phyloP scores from a whole-genome alignment of 2,888 invertebrate genomes.

The Myopa tessellatipennis region DNA sequence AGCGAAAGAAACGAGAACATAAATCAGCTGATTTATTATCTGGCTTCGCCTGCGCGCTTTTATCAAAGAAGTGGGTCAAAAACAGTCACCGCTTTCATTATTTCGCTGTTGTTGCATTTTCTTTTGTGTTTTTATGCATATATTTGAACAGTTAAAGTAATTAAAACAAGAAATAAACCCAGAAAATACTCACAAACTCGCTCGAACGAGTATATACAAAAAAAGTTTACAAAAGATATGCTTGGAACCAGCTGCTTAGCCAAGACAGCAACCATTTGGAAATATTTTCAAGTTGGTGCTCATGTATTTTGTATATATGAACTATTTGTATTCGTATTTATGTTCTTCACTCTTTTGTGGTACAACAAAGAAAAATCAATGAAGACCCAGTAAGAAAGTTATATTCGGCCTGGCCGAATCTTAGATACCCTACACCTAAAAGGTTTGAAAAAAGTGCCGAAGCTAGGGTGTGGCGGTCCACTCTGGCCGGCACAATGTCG shows the following conservation, averaged over 20 bases:
- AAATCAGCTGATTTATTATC: constrained; percentile 24
- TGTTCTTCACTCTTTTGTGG: too few species aligned
- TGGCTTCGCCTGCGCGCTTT: not conserved
- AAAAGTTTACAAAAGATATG: not conserved
- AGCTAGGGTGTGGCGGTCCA: too few species aligned
- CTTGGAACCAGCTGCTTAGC: too few species aligned
- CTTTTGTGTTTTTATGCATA: not conserved
- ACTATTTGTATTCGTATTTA: not conserved
- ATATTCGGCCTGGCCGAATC: too few species aligned
- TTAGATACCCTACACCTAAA: too few species aligned
- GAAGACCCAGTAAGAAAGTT: too few species aligned
- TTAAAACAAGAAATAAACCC: not conserved
- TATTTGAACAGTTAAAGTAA: constrained; percentile 19
- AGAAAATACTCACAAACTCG: not conserved
- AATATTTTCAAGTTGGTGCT: too few species aligned
- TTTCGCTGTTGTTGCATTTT: not conserved
- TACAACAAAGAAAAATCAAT: too few species aligned
- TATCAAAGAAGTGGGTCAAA: constrained; percentile 23
- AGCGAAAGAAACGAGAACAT: not conserved
- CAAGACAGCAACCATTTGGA: too few species aligned
- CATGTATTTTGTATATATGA: not conserved
- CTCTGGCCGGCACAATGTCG: too few species aligned
- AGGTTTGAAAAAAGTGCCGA: too few species aligned
- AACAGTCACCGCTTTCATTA: not conserved
- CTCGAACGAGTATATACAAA: not conserved